phyloP scores from a whole-genome alignment of 2,797 vertebrate species.

The Gallinago nigripennis region DNA sequence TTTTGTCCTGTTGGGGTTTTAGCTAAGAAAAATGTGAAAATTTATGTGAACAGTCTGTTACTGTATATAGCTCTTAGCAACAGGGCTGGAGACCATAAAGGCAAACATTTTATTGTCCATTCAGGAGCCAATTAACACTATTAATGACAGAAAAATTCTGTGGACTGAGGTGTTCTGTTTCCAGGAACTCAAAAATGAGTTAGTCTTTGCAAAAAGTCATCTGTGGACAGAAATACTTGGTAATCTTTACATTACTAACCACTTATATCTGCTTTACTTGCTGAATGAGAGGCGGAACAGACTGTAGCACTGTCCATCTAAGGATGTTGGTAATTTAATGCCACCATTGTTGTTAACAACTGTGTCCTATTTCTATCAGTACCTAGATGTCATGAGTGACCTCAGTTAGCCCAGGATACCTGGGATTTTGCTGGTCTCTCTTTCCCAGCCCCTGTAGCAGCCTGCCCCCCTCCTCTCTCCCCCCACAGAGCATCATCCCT shows the following conservation, averaged over 20 bases:
- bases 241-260: background rate
- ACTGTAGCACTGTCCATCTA: background rate
- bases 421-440: background rate
- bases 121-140: background rate
- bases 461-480: background rate
- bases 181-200: background rate
- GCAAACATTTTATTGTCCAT: constrained; percentile 14
- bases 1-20: background rate
- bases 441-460: background rate
- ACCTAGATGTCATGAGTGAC: background rate
- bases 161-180: background rate
- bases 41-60: constrained; percentile 31
- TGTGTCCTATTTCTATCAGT: background rate
- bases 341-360: background rate
- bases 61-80: constrained; percentile 27
- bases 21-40: constrained; percentile 35
- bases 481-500: background rate
- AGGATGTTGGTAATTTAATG: background rate
- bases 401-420: background rate
- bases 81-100: background rate
- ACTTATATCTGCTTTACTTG: background rate
- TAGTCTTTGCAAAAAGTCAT: background rate
- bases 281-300: background rate
- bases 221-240: background rate
- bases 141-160: background rate